Evolutionary conservation across 1,140 invertebrate genomes (phyloP), one percentile per base, ranked within the genome.

Genomic region (Hylyphantes graminicola): DNA sequence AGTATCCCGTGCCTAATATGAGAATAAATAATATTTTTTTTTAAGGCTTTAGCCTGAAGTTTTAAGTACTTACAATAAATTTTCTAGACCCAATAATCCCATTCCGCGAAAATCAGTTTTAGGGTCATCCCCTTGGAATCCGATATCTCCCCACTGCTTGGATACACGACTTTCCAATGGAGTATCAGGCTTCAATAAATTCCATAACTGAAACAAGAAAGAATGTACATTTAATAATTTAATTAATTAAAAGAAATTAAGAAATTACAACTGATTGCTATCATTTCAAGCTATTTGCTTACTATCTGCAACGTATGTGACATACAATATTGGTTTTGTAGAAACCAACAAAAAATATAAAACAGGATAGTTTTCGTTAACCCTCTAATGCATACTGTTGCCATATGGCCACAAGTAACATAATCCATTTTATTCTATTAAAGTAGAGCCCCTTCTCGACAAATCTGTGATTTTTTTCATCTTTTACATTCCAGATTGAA

Each of bases 101-200:
- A 99, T 99, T 80, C 97, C 98, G 68, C 98, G 92, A 88, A 99
- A 99, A 91, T 99, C 98, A 2, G 98, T 99, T 90, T 95, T 95
- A 0, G 98, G 98, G 91, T 99, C 97, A 87, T 98, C 95, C 15
- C 98, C 98, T 92, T 98, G 94, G 89, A 98, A 99, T 10, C 98
- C 98, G 87, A 99, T 97, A 53, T 95, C 92, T 88, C 96, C 94
- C 98, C 98, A 99, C 87, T 98, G 96, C 87, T 96, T 96, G 7
- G 94, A 87, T 48, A 87, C 82, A 11, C 86, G 19, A 48, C 61
- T 79, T 51, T 85, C 35, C 48, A 98, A 89, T 2, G 90, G 88
- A 83, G 93, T 92, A 85, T 94, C 90, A 3, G 96, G 95, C 92
- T 94, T 95, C 54, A 98, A 89, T 2, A 93, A 89, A 11, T 91